Evolutionary conservation across 2,797 vertebrate species (phyloP).

Genomic region (Hippocampus kuda): DNA sequence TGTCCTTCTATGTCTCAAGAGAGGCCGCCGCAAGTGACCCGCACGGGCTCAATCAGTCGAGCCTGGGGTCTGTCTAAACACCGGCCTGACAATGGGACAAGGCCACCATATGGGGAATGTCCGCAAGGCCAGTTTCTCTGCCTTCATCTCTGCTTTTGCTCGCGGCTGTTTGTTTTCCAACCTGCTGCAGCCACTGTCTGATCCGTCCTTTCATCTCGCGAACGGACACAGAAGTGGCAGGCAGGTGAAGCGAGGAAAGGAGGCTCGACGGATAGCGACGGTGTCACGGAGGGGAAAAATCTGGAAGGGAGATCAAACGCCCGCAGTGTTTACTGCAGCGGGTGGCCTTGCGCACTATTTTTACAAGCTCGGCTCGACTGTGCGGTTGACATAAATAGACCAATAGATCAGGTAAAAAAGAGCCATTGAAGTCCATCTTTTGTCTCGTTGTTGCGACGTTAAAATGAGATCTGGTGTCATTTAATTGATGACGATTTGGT

Average conservation of each 20-base stretch:
- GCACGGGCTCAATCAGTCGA: constrained; percentile 45
- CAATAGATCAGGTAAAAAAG: neutral
- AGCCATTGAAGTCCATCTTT: neutral
- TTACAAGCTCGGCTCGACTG: neutral
- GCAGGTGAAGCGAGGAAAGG: constrained; percentile 53
- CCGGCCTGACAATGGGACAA: constrained; percentile 34
- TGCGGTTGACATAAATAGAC: neutral
- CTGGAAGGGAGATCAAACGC: constrained; percentile 36
- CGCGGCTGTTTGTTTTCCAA: constrained; percentile 65
- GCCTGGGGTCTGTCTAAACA: constrained; percentile 59
- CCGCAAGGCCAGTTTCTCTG: constrained; percentile 35
- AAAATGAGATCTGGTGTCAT: neutral
- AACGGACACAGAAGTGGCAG: constrained; percentile 34
- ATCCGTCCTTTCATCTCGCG: constrained; percentile 56
- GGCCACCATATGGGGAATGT: constrained; percentile 63
- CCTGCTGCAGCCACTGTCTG: constrained; percentile 54
- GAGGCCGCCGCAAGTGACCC: constrained; percentile 41
- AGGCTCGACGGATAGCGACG: constrained; percentile 18
- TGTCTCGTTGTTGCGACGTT: neutral
- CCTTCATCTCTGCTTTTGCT: constrained; percentile 52
- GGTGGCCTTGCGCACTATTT: constrained; percentile 10
- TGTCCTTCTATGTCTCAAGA: constrained; percentile 23
- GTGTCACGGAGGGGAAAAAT: constrained; percentile 10
- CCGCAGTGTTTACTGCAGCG: constrained; percentile 16
- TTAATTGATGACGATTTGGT: neutral